Base-by-base conservation (phyloP, 2,797 vertebrate species). In the Remorina albescens region DNA sequence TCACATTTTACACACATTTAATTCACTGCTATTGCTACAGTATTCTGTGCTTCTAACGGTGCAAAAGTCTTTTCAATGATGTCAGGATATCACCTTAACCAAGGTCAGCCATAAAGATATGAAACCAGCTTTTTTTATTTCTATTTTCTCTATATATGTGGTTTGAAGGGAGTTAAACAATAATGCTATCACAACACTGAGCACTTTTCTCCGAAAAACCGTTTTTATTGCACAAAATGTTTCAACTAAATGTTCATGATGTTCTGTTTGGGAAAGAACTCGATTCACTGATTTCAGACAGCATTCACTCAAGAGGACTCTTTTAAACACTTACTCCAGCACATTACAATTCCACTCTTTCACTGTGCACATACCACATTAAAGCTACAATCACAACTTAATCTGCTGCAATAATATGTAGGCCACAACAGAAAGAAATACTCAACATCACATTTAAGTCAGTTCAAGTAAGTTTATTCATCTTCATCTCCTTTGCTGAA, bases 81-180 rank as follows among this genome's bases (percentile, higher is more conserved):
- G 32, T 74, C 55, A 65, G 57, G 72, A 69, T 56, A 76, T 84
- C 66, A 76, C 66, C 68, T 86, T 78, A 39, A 47, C 26, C 80
- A 82, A 92, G 87, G 85, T 86, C 76, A 60, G 25, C 30, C 9
- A 1, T 47, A 8, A 66, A 47, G 25, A 5, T 44, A 30, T 42
- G 23, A 60, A 71, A 76, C 59, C 71, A 49, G 21, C 26, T 37
- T 76, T 72, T 56, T 13, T 8, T 18, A 64, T 63, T 75, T 19
- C 47, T 21, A 55, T 46, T 49, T 13, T 2, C 49, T 63, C 30
- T 28, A 36, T n/a, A 34, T 53, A 32, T 25, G 28, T 37, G 26
- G 8, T 16, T 44, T 8, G 32, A 58, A 49, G 56, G 18, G 41
- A 42, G 41, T 42, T 5, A 7, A 42, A 15, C 41, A 18, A 42